Percentiles rank a stretch among this genome's conserved stretches.
Conservation (phyloP, 2,113 vertebrate species). For the Cyphomyrus plagiostoma region DNA sequence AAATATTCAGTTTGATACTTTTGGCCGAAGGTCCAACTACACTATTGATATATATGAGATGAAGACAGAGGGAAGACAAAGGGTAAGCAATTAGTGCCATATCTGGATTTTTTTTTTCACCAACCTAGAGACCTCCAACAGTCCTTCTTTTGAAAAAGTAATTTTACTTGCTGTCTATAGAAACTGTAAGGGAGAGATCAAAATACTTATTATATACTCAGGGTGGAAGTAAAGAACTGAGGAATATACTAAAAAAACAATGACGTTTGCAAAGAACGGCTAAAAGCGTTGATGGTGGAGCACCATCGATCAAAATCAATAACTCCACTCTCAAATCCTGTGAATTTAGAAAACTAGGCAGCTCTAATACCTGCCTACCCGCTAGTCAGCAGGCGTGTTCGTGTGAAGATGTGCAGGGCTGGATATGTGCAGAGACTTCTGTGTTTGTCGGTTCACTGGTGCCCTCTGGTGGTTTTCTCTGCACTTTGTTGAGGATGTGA, state of each 20-base stretch:
- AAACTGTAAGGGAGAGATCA: neutral
- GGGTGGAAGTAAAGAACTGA: neutral
- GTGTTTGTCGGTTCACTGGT: neutral
- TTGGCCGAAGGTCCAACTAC: slow-evolving; percentile 90
- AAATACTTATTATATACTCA: neutral
- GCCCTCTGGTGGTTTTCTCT: neutral
- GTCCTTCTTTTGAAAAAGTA: neutral
- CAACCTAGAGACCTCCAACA: neutral
- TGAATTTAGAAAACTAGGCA: neutral
- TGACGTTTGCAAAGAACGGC: neutral
- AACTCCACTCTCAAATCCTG: too few species aligned
- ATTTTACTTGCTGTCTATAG: neutral
- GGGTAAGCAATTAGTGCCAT: neutral
- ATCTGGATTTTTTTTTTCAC: neutral
- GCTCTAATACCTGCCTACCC: neutral
- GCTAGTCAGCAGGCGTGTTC: neutral
- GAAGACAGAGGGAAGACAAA: slow-evolving; percentile 56
- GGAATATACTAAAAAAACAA: neutral
- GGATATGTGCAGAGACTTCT: neutral
- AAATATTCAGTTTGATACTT: slow-evolving; percentile 96
- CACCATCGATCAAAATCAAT: neutral
- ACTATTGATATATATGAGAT: slow-evolving; percentile 95
- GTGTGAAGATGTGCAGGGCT: neutral
- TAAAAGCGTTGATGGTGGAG: neutral
- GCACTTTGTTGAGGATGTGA: neutral